Evolutionary conservation across 2,113 vertebrate genomes (phyloP), one percentile per base, ranked within the genome.

Genomic region (Platycercus adscitus): DNA sequence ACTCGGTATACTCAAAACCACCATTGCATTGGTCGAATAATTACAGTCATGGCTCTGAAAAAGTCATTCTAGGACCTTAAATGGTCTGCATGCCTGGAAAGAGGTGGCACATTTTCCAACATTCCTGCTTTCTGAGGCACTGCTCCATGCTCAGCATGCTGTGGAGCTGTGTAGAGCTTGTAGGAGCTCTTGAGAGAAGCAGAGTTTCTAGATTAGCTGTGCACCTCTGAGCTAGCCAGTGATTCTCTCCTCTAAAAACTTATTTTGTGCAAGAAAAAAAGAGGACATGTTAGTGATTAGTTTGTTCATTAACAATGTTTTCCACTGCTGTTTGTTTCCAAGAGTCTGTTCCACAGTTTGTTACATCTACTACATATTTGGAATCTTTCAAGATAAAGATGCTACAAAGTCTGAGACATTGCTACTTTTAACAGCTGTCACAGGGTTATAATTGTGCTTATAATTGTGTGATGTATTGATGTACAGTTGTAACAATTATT

Each of bases 91-190:
- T 65, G 55, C 17, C 10, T 37, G 24, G 31, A 53, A 85, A 55
- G 33, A 39, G 6, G 26, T 29, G 37, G 9, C 60, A 72, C 10
- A 12, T 82, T 43, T 86, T 56, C 41, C 13, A 37, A 14, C 49
- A 64, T 2, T 0, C 20, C 43, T 16, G n/a, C 58, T 50, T 37
- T 43, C 52, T 39, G 46, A 82, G 53, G 44, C 70, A 25, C 13
- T 1, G 5, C 25, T 75, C 19, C 20, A 3, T 0, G 5, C 9
- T 63, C 35, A 55, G 17, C 0, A 0, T 7, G 20, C 15, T 19
- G n/a, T 0, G 1, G 60, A 39, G 47, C 47, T 52, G 8, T 56
- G 43, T 55, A 25, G 37, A 33, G 16, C n/a, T 52, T 18, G 44
- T 73, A 53, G 39, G 21, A 80, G 17, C 11, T 46, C 21, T 26